phyloP scores from a whole-genome alignment of 2,797 vertebrate species.

The Phaenicophaeus curvirostris region DNA sequence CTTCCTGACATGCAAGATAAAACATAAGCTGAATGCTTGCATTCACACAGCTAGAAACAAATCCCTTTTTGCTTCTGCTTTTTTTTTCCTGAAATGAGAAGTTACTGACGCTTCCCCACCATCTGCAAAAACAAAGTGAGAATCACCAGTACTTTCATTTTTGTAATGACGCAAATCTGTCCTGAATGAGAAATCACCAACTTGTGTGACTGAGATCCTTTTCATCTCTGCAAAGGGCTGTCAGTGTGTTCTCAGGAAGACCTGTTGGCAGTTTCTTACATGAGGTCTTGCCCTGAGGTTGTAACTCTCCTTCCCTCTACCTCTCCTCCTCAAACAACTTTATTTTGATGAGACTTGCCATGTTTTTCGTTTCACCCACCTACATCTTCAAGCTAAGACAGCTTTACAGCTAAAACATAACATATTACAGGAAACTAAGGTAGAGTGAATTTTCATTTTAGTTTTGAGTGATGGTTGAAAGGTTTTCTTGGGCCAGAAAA shows the following conservation, averaged over 20 bases:
- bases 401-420: background rate
- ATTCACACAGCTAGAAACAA: background rate
- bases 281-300: background rate
- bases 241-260: background rate
- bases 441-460: background rate
- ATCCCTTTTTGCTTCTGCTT: accelerated
- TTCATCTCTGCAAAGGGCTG: background rate
- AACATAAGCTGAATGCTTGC: background rate
- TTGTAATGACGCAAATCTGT: background rate
- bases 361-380: background rate
- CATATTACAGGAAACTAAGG: background rate
- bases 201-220: background rate
- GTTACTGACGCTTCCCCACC: background rate
- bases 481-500: background rate
- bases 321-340: background rate
- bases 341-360: background rate
- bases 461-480: background rate
- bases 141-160: background rate
- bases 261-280: background rate
- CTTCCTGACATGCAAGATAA: background rate
- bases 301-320: background rate
- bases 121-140: background rate
- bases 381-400: background rate
- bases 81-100: background rate
- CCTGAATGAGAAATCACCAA: background rate